Conservation (phyloP, 2,113 vertebrate genomes). For the Clinocottus analis region DNA sequence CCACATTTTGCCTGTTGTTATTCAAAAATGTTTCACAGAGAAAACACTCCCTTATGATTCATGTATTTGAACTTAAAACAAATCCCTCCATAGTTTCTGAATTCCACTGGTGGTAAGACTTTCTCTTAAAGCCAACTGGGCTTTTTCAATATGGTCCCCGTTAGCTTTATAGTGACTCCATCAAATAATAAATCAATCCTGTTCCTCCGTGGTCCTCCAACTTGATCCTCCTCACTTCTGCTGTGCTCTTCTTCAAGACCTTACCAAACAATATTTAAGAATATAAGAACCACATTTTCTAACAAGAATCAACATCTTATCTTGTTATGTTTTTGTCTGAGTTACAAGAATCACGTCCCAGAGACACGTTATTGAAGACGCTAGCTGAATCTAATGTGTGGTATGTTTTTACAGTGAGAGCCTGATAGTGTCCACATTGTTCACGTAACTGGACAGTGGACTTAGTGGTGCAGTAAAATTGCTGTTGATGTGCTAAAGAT, state of each 20-base stretch:
- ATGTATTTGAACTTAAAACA: conserved; percentile 78
- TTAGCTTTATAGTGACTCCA: conserved; percentile 53
- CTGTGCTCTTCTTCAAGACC: conserved; percentile 20
- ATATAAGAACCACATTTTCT: not conserved
- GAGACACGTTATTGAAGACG: not conserved
- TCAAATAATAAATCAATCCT: conserved; percentile 75
- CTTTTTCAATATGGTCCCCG: conserved; percentile 64
- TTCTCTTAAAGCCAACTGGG: conserved; percentile 67
- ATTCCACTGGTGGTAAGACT: conserved; percentile 77
- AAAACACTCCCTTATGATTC: conserved; percentile 77
- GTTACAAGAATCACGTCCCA: not conserved
- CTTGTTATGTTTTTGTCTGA: not conserved
- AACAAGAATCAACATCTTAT: not conserved
- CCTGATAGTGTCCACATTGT: conserved; percentile 2
- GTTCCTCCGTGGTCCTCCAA: conserved; percentile 55
- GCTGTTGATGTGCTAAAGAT: not conserved
- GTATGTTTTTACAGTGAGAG: not conserved
- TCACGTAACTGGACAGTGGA: not conserved
- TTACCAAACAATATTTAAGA: not conserved
- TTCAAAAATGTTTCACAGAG: conserved; percentile 65
- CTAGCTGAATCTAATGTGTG: not conserved
- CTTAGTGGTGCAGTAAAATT: not conserved
- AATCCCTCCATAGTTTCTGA: conserved; percentile 76
- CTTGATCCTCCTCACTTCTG: conserved; percentile 9
- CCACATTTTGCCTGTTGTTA: conserved; percentile 68